These are phyloP conservation scores for Protonibea diacanthus DNA, from an alignment of 2,797 vertebrate species.

Conservation along the genomic window DNA sequence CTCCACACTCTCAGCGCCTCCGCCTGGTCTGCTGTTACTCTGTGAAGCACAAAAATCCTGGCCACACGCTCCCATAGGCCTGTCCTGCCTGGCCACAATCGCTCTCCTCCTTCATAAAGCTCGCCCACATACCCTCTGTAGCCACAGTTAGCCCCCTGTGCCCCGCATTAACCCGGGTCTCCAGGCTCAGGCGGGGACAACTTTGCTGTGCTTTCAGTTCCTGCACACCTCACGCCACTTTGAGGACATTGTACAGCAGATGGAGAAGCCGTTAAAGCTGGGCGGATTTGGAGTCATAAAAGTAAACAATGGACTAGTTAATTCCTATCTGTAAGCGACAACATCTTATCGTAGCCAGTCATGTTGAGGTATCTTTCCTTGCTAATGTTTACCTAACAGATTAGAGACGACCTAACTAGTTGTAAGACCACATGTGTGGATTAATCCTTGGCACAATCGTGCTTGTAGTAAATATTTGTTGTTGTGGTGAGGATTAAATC, in stretches of 20 bases:
- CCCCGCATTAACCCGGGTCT: constrained; percentile 30
- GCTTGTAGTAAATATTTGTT: constrained; percentile 71
- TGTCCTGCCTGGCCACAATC: constrained; percentile 57
- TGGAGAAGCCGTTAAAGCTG: constrained; percentile 68
- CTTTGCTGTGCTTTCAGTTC: constrained; percentile 45
- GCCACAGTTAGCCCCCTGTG: constrained; percentile 24
- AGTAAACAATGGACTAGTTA: constrained; percentile 70
- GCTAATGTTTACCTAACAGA: constrained; percentile 73
- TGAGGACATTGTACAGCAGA: constrained; percentile 61
- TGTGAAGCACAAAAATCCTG: constrained; percentile 50
- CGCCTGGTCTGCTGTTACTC: constrained; percentile 70
- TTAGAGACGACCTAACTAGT: constrained; percentile 25
- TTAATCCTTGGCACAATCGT: constrained; percentile 58
- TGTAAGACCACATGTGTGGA: constrained; percentile 30
- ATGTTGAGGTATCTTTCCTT: constrained; percentile 32
- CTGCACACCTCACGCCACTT: constrained; percentile 15
- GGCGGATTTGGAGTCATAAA: constrained; percentile 71
- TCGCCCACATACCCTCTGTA: constrained; percentile 62
- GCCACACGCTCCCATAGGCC: constrained; percentile 59
- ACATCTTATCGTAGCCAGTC: constrained; percentile 52
- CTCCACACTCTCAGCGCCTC: constrained; percentile 70
- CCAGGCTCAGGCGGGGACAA: constrained; percentile 18
- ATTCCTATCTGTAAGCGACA: constrained; percentile 58
- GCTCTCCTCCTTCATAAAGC: constrained; percentile 40
- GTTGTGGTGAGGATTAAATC: constrained; percentile 40